Conservation (phyloP, 2,888 invertebrate genomes). For the Pterobdella sp. region DNA sequence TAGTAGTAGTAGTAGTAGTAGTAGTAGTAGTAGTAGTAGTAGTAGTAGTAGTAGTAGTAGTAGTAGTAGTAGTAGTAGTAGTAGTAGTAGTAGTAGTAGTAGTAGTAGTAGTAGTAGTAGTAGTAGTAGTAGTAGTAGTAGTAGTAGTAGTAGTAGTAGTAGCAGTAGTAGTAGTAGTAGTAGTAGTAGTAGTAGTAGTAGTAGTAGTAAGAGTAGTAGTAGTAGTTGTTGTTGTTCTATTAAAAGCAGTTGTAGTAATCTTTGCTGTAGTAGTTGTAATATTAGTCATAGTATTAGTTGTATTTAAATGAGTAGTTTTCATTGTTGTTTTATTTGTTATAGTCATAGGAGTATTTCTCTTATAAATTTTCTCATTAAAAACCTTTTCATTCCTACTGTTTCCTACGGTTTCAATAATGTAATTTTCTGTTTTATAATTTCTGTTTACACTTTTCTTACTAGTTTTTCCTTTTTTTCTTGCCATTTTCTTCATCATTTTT, state of each 20-base stretch:
- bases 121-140: constrained; percentile 21
- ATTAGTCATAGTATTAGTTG: constrained; percentile 3
- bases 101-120: constrained; percentile 15
- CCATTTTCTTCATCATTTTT: too few species aligned
- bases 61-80: neutral
- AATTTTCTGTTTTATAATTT: too few species aligned
- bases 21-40: neutral
- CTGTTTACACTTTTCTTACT: too few species aligned
- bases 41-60: constrained; percentile 1
- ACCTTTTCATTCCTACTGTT: too few species aligned
- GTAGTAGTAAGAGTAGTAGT: constrained; percentile 19
- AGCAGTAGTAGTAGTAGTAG: constrained; percentile 20
- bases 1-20: neutral
- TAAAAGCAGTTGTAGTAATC: neutral
- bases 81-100: constrained; percentile 1
- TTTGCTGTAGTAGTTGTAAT: neutral
- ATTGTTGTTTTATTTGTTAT: neutral
- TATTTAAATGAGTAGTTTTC: neutral
- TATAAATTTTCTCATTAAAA: too few species aligned
- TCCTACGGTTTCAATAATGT: too few species aligned
- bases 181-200: constrained; percentile 21
- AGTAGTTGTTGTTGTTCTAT: constrained; percentile 8
- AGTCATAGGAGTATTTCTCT: constrained; percentile 2
- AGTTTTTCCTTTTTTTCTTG: too few species aligned
- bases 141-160: constrained; percentile 21